Conservation (phyloP, 30 jellyfish, hydroid and myxozoan genomes). For the Turritopsis rubra region DNA sequence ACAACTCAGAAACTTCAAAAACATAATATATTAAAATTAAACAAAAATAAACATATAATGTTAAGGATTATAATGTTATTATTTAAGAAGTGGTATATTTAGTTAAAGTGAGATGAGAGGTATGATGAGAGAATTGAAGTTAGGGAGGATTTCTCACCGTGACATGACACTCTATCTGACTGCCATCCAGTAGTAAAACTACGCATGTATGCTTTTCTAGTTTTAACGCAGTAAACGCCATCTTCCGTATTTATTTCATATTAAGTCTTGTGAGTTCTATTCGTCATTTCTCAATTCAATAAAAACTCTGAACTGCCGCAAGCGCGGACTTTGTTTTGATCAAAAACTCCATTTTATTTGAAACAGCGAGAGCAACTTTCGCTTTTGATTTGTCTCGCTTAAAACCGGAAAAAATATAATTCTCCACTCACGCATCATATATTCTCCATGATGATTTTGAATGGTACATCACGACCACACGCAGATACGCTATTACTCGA, state of each 20-base stretch:
- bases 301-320: neutral
- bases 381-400: neutral
- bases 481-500: too few relatives aligned
- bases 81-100: too few relatives aligned
- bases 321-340: neutral
- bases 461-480: too few relatives aligned
- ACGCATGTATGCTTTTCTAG: neutral
- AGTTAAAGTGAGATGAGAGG: too few relatives aligned
- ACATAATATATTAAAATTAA: too few relatives aligned
- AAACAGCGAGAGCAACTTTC: neutral
- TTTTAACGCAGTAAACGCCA: conserved; percentile 9
- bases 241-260: neutral
- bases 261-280: neutral
- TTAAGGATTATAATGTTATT: too few relatives aligned
- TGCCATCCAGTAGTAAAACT: neutral
- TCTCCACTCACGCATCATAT: too few relatives aligned
- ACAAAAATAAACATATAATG: too few relatives aligned
- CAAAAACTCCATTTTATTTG: neutral
- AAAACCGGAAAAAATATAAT: neutral
- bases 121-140: neutral
- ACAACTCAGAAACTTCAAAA: too few relatives aligned
- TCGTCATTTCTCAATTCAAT: neutral
- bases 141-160: neutral
- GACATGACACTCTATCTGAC: conserved; percentile 5
- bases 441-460: too few relatives aligned